Conservation (phyloP, 2,888 invertebrate species). For the Nezara viridula region DNA sequence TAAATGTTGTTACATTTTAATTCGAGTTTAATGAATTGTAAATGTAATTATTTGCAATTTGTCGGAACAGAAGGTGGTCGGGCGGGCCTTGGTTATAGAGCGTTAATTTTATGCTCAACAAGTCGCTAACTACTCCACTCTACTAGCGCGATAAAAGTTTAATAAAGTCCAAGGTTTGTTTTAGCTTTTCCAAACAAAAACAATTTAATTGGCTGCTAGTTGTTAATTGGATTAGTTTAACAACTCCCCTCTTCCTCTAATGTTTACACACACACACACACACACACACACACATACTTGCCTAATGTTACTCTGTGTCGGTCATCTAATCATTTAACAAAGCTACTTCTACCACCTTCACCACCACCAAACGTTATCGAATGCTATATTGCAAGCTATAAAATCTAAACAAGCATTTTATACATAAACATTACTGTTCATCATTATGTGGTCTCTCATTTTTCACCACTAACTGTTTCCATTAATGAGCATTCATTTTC, state of each 20-base stretch:
- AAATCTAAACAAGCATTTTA: neutral
- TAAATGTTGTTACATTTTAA: constrained; percentile 21
- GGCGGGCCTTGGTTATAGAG: neutral
- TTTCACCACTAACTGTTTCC: too few relatives aligned
- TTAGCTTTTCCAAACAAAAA: constrained; percentile 29
- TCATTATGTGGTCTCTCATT: too few relatives aligned
- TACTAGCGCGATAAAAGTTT: constrained; percentile 4
- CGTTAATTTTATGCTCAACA: constrained; percentile 36
- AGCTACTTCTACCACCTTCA: neutral
- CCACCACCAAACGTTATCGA: neutral
- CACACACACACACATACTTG: neutral
- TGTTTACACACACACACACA: too few relatives aligned
- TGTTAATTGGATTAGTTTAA: constrained; percentile 38
- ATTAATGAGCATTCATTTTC: too few relatives aligned
- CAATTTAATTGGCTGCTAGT: constrained; percentile 20
- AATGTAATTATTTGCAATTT: constrained; percentile 34
- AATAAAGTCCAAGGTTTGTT: constrained; percentile 26
- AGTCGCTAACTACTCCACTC: neutral
- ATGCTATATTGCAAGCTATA: too few relatives aligned
- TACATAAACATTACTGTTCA: neutral
- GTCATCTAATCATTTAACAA: neutral
- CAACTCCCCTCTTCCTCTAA: neutral
- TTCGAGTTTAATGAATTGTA: constrained; percentile 35
- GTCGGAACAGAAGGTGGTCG: neutral
- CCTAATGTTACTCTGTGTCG: neutral